These are phyloP conservation scores for Macquaria australasica DNA, from an alignment of 2,113 vertebrate species.

Conservation along the genomic window DNA sequence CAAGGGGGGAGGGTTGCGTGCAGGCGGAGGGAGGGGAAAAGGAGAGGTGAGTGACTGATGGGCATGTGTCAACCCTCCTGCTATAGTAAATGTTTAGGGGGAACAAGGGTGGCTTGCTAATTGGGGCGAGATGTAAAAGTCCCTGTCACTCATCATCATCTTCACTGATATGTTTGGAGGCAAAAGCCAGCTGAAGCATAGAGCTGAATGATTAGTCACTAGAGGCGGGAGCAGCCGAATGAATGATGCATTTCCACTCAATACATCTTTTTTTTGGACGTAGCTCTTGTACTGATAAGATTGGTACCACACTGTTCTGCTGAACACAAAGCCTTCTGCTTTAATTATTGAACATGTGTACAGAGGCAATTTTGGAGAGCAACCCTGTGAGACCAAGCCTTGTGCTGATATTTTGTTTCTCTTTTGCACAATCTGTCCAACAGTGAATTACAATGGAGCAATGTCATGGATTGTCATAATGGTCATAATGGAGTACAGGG, in stretches of 20 bases:
- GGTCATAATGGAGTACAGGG: slow-evolving; percentile 47
- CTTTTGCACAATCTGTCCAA: not conserved
- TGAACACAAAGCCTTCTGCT: slow-evolving; percentile 28
- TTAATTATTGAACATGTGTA: slow-evolving; percentile 54
- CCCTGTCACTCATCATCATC: slow-evolving; percentile 78
- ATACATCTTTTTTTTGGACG: slow-evolving; percentile 26
- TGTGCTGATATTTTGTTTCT: slow-evolving; percentile 12
- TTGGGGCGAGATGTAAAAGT: slow-evolving; percentile 78
- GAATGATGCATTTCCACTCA: slow-evolving; percentile 33
- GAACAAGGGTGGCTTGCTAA: slow-evolving; percentile 67
- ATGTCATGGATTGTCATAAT: slow-evolving; percentile 30
- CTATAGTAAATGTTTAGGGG: slow-evolving; percentile 52
- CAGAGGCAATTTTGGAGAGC: slow-evolving; percentile 31
- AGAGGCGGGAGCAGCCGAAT: slow-evolving; percentile 26
- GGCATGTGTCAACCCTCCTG: slow-evolving; percentile 70
- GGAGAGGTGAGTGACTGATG: slow-evolving; percentile 69
- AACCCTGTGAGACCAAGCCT: slow-evolving; percentile 15
- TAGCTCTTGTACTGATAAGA: slow-evolving; percentile 10
- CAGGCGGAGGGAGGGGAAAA: slow-evolving; percentile 20
- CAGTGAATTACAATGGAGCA: slow-evolving; percentile 17
- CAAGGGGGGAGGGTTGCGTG: slow-evolving; percentile 4
- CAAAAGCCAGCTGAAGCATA: slow-evolving; percentile 66
- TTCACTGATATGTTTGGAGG: slow-evolving; percentile 77
- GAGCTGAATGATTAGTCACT: slow-evolving; percentile 62
- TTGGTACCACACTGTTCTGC: not conserved